These are phyloP conservation scores for Marronus borbonicus DNA, from an alignment of 2,888 invertebrate genomes.

Conservation along the genomic window DNA sequence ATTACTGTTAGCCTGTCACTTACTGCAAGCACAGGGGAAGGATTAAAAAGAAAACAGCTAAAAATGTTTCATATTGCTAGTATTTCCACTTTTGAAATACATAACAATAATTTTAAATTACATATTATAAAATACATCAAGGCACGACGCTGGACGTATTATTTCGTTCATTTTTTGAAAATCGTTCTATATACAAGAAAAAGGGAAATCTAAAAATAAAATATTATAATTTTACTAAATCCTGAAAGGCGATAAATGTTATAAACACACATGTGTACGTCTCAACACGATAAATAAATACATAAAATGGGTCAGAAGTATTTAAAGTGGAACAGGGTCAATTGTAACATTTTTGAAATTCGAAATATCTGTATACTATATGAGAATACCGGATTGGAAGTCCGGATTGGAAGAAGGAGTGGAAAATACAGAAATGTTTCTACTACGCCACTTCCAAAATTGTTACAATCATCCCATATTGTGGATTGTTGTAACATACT, in stretches of 20 bases:
- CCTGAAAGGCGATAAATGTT: not conserved
- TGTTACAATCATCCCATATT: constrained; percentile 29
- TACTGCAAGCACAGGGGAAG: not conserved
- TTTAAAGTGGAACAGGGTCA: constrained; percentile 34
- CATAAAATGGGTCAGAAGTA: not conserved
- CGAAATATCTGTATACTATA: not conserved
- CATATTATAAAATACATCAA: not conserved
- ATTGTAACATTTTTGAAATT: constrained; percentile 42
- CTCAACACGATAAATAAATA: constrained; percentile 12
- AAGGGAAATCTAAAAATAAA: constrained; percentile 5
- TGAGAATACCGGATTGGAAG: not conserved
- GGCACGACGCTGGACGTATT: not conserved
- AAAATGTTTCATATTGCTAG: constrained; percentile 21
- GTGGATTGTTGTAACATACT: constrained; percentile 19
- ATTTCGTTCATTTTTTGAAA: not conserved
- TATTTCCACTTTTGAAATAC: constrained; percentile 38
- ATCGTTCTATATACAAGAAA: not conserved
- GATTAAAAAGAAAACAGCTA: constrained; percentile 24
- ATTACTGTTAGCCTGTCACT: no score
- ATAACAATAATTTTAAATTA: constrained; percentile 33
- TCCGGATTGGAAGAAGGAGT: not conserved
- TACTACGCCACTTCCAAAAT: constrained; percentile 39
- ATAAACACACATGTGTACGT: not conserved
- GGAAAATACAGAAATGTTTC: constrained; percentile 26
- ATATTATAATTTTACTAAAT: constrained; percentile 4